Evolutionary conservation across 2,113 vertebrate genomes (phyloP), one percentile per base, ranked within the genome.

Genomic region (Panurus biarmicus): DNA sequence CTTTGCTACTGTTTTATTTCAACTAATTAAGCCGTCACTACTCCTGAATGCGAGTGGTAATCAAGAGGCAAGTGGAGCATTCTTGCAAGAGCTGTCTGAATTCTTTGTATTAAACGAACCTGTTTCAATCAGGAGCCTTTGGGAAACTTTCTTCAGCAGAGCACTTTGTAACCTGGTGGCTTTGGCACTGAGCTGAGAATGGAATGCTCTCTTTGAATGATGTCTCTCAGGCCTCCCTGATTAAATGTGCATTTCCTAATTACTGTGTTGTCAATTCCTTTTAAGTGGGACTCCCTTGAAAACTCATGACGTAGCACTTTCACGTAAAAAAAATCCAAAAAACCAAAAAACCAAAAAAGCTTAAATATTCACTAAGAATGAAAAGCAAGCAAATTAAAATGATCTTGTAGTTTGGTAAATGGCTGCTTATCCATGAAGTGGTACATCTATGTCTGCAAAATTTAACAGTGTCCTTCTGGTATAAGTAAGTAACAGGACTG

Each of bases 71-170:
- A 75, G 73, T 70, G 40, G 62, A 78, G 45, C 23, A 45, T 29
- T 89, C 57, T 88, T 71, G 26, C 56, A 84, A 81, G 44, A 88
- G 25, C 47, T 72, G 28, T 61, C 76, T 75, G 53, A 91, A 33
- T 78, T 71, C 60, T 90, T 64, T 90, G 44, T 84, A 26, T 80
- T 70, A 81, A 81, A 86, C 84, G 69, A 84, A 92, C 70, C 25
- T 84, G 35, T 84, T 93, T 73, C 69, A 81, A 64, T 57, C 44
- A 36, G 51, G 20, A 88, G 64, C 60, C 60, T 92, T 92, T 92
- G 88, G 54, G 65, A 86, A 78, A 53, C 60, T 77, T 93, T 87
- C 44, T 66, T 62, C 40, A 21, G 33, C 51, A 48, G 50, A 79
- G 21, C 42, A 14, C 51, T 81, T 80, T 69, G 13, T 75, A 85